These are phyloP conservation scores for Calliphora vomitoria DNA, from an alignment of 2,888 invertebrate genomes.

Conservation along the genomic window DNA sequence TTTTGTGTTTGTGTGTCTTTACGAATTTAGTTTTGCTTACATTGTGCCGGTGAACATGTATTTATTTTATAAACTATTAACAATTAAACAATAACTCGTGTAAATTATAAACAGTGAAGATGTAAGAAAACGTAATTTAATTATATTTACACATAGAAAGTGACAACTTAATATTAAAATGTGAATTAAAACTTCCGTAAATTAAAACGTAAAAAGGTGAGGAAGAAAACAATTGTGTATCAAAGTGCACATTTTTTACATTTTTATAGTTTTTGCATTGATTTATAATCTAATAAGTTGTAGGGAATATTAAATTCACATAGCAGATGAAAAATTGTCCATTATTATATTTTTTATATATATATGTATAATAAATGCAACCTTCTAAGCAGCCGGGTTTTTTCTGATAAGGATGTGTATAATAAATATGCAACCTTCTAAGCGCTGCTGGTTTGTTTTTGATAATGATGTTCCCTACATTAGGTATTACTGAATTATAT, in stretches of 20 bases:
- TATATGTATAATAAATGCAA: neutral
- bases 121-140: neutral
- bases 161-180: neutral
- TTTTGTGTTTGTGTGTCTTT: neutral
- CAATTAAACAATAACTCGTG: neutral
- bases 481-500: too few species aligned
- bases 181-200: neutral
- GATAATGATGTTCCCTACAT: too few species aligned
- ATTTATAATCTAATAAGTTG: neutral
- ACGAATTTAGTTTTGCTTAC: neutral
- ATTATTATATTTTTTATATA: neutral
- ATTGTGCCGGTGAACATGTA: neutral
- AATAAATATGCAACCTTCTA: too few species aligned
- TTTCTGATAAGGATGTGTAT: neutral
- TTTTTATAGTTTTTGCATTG: neutral
- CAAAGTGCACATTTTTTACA: neutral
- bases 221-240: neutral
- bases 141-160: neutral
- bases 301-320: neutral
- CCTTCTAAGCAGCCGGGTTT: neutral
- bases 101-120: neutral
- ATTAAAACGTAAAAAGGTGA: neutral
- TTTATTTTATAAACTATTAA: neutral
- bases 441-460: too few species aligned
- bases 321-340: neutral